These are phyloP conservation scores for Theodoxus fluviatilis DNA, from an alignment of 2,888 invertebrate species.

Conservation along the genomic window DNA sequence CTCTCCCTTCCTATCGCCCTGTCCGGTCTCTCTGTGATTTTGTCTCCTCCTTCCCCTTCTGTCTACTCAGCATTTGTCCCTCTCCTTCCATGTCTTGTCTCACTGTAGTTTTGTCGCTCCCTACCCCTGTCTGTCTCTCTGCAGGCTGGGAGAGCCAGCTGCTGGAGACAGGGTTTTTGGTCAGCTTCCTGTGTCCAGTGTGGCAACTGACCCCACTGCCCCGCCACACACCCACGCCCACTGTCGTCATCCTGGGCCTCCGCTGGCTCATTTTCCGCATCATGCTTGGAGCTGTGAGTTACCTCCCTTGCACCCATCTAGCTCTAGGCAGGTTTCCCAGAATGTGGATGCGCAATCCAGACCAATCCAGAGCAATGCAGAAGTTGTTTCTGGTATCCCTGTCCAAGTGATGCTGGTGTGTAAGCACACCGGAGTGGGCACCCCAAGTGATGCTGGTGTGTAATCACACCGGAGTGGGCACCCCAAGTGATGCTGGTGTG, in stretches of 20 bases:
- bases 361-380: too few species aligned
- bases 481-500: too few species aligned
- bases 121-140: too few species aligned
- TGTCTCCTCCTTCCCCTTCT: background rate
- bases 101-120: too few species aligned
- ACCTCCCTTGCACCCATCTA: too few species aligned
- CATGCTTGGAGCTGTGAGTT: slow-evolving; percentile 66
- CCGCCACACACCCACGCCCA: slow-evolving; percentile 56
- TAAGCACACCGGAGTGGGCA: too few species aligned
- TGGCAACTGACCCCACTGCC: slow-evolving; percentile 55
- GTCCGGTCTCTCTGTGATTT: background rate
- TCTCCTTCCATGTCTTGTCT: slow-evolving; percentile 43
- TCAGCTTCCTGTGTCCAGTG: slow-evolving; percentile 64
- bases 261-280: slow-evolving; percentile 66
- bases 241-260: slow-evolving; percentile 57
- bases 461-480: too few species aligned
- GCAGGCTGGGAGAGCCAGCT: slow-evolving; percentile 67
- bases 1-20: background rate
- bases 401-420: too few species aligned
- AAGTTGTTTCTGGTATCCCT: too few species aligned
- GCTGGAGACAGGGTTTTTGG: slow-evolving; percentile 65
- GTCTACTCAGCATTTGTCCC: background rate
- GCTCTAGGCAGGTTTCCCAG: too few species aligned
- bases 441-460: too few species aligned
- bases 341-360: too few species aligned